Evolutionary conservation across 2,797 vertebrate genomes (phyloP).

Genomic region (Esox masquinongy): DNA sequence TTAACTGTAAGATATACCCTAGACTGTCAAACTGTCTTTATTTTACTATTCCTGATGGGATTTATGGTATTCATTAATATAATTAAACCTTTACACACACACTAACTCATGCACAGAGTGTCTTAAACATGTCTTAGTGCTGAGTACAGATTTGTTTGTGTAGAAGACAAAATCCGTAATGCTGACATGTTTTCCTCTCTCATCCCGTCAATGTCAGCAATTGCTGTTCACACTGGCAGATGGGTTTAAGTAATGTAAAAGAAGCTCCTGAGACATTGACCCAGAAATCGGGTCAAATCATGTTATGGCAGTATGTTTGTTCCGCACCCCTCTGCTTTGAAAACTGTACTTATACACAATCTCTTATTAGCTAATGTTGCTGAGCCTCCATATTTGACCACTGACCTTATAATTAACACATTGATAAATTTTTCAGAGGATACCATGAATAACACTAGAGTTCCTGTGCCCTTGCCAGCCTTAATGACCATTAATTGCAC

Average conservation of each 20-base stretch:
- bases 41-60: too few relatives aligned
- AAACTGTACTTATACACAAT: conserved; percentile 4
- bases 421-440: neutral
- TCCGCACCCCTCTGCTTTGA: neutral
- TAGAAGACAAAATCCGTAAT: neutral
- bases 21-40: too few relatives aligned
- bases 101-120: too few relatives aligned
- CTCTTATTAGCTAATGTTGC: neutral
- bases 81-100: too few relatives aligned
- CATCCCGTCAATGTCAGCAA: neutral
- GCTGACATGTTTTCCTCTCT: neutral
- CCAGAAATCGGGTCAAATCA: neutral
- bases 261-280: neutral
- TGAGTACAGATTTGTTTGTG: neutral
- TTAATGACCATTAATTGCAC: neutral
- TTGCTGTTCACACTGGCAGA: neutral
- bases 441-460: conserved; percentile 10
- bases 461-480: conserved; percentile 5
- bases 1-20: too few relatives aligned
- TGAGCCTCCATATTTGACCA: neutral
- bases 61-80: too few relatives aligned
- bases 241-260: neutral
- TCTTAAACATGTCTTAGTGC: neutral
- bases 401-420: neutral
- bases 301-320: neutral